Evolutionary conservation across 2,113 vertebrate species (phyloP), one percentile per base, ranked within the genome.

Genomic region (Setophaga petechia): DNA sequence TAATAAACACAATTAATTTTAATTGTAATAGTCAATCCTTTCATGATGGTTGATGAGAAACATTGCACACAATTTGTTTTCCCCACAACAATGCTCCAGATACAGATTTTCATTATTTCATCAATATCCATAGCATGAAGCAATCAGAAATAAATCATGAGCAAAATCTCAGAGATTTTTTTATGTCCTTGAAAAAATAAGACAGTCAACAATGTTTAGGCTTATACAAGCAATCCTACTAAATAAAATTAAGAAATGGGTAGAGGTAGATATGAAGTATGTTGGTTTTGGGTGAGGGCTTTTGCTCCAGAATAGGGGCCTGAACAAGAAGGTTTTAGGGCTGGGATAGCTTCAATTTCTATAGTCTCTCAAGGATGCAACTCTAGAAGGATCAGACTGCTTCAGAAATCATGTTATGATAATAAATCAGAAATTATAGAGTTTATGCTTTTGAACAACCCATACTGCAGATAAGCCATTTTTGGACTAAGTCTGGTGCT

Each of bases 51-150:
- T 94, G 93, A 94, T 82, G 61, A 89, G 73, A 95, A 92, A 84
- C 57, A 81, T 18, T 37, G 51, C 47, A 87, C 3, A 2, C 30
- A 82, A 84, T 69, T 94, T 93, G 47, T 78, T 92, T 90, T 37
- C 39, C 55, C 52, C 33, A 72, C 59, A 65, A 30, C 30, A 63
- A 7, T 2, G 4, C 55, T 76, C 52, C 79, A 92, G 43, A 88
- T 75, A 73, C 15, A 84, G 35, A 89, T 72, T 95, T 93, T 89
- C 76, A 90, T 94, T 89, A 78, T 82, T 37, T 93, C 88, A 93
- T 74, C 27, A 17, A 94, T 77, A 89, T 16, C 30, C 37, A 80
- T 5, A 77, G 72, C 43, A 92, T 77, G 85, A 96, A 52, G 72
- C 37, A 90, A 93, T 57, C 41, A 88, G 57, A 94, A 89, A 78